Base-by-base conservation (phyloP, 2,888 invertebrate genomes). In the Eupithecia subumbrata region DNA sequence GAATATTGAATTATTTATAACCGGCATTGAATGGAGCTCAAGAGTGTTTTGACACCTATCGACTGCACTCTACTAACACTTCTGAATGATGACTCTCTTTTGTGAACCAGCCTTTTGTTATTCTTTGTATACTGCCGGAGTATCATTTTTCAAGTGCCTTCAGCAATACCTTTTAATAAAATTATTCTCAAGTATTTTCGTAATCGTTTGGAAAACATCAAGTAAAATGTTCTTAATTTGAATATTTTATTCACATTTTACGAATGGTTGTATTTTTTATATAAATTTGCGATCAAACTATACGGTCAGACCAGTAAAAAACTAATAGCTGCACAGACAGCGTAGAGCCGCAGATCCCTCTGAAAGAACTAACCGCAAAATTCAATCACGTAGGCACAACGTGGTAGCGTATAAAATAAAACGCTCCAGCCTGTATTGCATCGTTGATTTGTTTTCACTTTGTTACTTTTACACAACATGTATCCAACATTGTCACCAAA, bases 1-100 rank as follows among this genome's bases (percentile, higher is more conserved):
- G 87, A 88, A 90, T 92, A 91, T 91, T 92, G 91, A 93, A 93
- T 93, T 91, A 92, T 94, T 92, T 91, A 92, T 91, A 91, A 90
- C 90, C 87, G 80, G 85, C 84, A 86, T 86, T 93, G 90, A 93
- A 93, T 91, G 84, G 89, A 86, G 87, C 87, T 85, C 87, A 87
- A 84, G 84, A 86, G 84, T 84, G 88, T 91, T 91, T 90, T 92
- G 93, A 92, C 92, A 92, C 90, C 89, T 86, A 93, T 93, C 93
- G 93, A 92, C 91, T 91, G 91, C 91, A 91, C 82, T 81, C 86
- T 90, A 90, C 92, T 92, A 91, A 90, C 86, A 90, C 87, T 91
- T 89, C 86, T 93, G 94, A 95, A 85, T 89, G 94, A 95, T 94
- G 88, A 88, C 85, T 84, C 82, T 77, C 88, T 88, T 87, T 91